phyloP scores from a whole-genome alignment of 2,888 invertebrate genomes.

The Ectropis crepuscularia region DNA sequence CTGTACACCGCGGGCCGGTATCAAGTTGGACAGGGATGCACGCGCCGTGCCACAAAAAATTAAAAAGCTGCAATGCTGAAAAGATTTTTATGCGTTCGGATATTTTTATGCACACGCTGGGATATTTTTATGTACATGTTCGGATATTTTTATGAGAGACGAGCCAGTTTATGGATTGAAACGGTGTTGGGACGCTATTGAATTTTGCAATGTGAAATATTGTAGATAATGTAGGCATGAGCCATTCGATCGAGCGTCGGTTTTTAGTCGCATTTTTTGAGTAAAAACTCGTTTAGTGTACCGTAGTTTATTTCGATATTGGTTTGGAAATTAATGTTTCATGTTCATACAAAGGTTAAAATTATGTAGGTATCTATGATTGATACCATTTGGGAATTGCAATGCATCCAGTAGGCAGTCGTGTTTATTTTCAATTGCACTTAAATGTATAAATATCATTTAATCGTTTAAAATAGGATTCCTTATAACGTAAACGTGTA shows the following conservation, averaged over 20 bases:
- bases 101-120: constrained; percentile 59
- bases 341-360: neutral
- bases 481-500: too few relatives aligned
- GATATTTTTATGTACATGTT: constrained; percentile 60
- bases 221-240: constrained; percentile 25
- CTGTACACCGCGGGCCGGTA: constrained; percentile 41
- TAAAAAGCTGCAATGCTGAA: constrained; percentile 49
- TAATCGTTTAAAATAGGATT: too few relatives aligned
- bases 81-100: constrained; percentile 56
- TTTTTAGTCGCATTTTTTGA: constrained; percentile 1
- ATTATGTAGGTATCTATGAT: too few relatives aligned
- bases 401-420: too few relatives aligned
- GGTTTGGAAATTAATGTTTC: constrained; percentile 1
- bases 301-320: neutral
- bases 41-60: constrained; percentile 40
- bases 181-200: constrained; percentile 50
- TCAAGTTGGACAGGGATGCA: constrained; percentile 59
- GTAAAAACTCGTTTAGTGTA: neutral
- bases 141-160: constrained; percentile 58
- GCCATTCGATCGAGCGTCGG: neutral
- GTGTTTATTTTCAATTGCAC: too few relatives aligned
- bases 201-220: constrained; percentile 44
- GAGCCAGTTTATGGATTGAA: constrained; percentile 55
- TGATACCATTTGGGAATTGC: too few relatives aligned
- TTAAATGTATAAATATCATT: too few relatives aligned